Evolutionary conservation across 2,797 vertebrate genomes (phyloP), one percentile per base, ranked within the genome.

Genomic region (Benthosema pterotum): DNA sequence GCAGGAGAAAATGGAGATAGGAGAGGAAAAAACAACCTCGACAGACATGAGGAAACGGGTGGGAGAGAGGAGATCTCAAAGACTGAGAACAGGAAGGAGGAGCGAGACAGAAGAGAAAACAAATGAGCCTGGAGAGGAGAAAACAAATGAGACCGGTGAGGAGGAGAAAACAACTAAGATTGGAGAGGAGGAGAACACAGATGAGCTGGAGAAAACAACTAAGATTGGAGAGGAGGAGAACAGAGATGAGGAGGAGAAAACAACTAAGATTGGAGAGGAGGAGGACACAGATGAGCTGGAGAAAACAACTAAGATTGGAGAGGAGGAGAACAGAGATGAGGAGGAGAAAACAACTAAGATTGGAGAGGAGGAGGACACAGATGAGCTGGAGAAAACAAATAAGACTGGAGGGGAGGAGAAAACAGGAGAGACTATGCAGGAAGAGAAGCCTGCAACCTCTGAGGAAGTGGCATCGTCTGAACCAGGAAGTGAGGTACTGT

Each of bases 351-450:
- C 56, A 0, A 53, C 38, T 1, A 19, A 56, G n/a, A 52, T 56
- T 11, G 12, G 57, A 51, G 67, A 51, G 51, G 19, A 57, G 5
- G 25, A n/a, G n/a, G n/a, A n/a, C n/a, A n/a, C n/a, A n/a, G n/a
- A n/a, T n/a, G n/a, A n/a, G n/a, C 7, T 9, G 32, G 5, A 52
- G 4, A 11, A 16, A 0, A 8, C 1, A 5, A 12, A 52, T 18
- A 16, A 15, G 13, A 2, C 13, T 14, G 1, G 7, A 22, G 57
- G 45, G 3, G 14, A 53, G 15, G 38, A 58, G 17, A 42, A 46
- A 0, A 11, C 18, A 8, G 32, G 16, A 5, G 22, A 46, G n/a
- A 16, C 11, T 0, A 49, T 47, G 13, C 19, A 4, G 19, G 32
- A 14, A 18, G 57, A 59, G 22, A 49, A 13, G 11, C 12, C 38